phyloP scores from a whole-genome alignment of 2,797 vertebrate species.

The Anniella stebbinsi region DNA sequence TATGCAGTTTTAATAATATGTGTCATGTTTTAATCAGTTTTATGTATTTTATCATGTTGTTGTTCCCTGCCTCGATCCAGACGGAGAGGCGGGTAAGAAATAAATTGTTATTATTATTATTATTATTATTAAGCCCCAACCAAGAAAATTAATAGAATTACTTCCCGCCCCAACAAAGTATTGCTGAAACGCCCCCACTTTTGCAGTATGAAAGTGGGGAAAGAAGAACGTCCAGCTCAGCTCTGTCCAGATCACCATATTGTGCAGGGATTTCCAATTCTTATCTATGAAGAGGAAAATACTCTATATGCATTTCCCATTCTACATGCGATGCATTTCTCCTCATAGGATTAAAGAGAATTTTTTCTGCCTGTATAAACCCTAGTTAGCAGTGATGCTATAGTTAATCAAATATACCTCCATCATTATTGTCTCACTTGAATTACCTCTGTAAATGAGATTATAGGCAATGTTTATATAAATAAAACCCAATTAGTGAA shows the following conservation, averaged over 20 bases:
- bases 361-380: background rate
- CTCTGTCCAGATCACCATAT: background rate
- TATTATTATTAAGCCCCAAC: too few species aligned
- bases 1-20: too few species aligned
- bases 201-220: background rate
- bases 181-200: background rate
- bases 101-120: too few species aligned
- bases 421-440: slow-evolving; percentile 22
- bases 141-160: background rate
- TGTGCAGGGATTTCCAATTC: background rate
- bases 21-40: too few species aligned
- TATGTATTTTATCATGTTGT: too few species aligned
- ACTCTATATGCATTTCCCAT: too few species aligned
- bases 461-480: slow-evolving; percentile 13
- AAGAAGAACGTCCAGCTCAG: background rate
- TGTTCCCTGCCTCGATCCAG: too few species aligned
- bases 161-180: background rate
- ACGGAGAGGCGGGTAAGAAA: too few species aligned
- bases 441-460: slow-evolving; percentile 22
- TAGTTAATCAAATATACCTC: background rate
- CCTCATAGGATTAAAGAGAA: background rate
- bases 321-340: background rate
- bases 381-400: background rate
- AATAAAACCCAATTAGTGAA: slow-evolving; percentile 26
- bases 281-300: background rate